These are phyloP conservation scores for Hystrix brachyura DNA, from an alignment of 2,113 vertebrate species.

Conservation along the genomic window DNA sequence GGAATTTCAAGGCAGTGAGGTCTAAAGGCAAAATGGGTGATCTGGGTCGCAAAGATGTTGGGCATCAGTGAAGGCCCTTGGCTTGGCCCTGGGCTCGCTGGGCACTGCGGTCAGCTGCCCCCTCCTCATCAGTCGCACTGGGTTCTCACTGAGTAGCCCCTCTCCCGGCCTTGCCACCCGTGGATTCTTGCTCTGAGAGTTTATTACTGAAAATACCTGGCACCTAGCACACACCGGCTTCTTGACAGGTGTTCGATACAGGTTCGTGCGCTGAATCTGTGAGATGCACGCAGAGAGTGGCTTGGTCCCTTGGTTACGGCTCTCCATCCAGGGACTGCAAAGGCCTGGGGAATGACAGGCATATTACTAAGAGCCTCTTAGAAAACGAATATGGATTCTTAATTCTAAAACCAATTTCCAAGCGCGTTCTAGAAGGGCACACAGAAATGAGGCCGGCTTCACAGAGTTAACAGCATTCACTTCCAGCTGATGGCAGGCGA, in stretches of 20 bases:
- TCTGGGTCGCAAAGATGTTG: neutral
- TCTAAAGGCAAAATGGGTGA: neutral
- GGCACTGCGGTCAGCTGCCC: fast-evolving
- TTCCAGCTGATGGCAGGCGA: conserved; percentile 58
- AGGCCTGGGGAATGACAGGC: neutral
- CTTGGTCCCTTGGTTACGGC: neutral
- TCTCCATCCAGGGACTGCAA: neutral
- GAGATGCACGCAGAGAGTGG: neutral
- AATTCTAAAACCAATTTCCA: conserved; percentile 79
- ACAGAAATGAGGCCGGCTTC: conserved; percentile 60
- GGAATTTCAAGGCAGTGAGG: neutral
- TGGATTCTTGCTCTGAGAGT: neutral
- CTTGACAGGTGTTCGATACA: neutral
- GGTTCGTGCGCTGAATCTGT: neutral
- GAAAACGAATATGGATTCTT: conserved; percentile 76
- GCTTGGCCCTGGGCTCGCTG: neutral
- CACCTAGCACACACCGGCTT: neutral
- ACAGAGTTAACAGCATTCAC: conserved; percentile 1
- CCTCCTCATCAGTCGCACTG: fast-evolving
- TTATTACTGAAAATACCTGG: neutral
- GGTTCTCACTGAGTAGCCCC: neutral
- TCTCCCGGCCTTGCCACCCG: fast-evolving
- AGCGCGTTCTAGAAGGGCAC: neutral
- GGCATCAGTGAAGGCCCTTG: neutral
- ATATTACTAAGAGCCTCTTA: neutral